phyloP scores from a whole-genome alignment of 1,140 invertebrate species.

The Aphelinus certus region DNA sequence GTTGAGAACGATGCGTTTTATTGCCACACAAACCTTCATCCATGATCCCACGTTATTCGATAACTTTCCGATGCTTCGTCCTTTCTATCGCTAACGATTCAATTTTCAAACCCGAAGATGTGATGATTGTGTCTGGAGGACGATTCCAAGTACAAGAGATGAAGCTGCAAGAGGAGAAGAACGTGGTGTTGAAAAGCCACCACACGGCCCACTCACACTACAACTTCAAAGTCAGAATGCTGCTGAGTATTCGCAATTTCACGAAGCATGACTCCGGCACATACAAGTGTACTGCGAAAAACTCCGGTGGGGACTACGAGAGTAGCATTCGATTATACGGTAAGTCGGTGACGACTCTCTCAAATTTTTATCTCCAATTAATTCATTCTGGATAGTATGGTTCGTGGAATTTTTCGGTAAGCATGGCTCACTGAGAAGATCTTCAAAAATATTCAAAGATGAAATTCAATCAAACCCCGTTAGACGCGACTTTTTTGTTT shows the following conservation, averaged over 20 bases:
- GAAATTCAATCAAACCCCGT: too few relatives aligned
- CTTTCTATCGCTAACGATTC: not conserved
- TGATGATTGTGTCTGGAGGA: conserved; percentile 83
- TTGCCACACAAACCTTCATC: not conserved
- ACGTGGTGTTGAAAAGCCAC: conserved; percentile 55
- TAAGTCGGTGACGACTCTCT: conserved; percentile 63
- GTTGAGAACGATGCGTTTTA: not conserved
- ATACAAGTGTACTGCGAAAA: conserved; percentile 90
- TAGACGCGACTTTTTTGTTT: too few relatives aligned
- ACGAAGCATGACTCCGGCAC: conserved; percentile 83
- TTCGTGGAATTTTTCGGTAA: too few relatives aligned
- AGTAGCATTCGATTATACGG: conserved; percentile 90
- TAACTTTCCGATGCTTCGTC: too few relatives aligned
- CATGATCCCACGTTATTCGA: too few relatives aligned
- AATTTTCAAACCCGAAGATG: conserved; percentile 64
- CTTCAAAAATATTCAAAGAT: too few relatives aligned
- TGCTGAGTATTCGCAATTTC: conserved; percentile 81
- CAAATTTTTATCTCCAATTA: too few relatives aligned
- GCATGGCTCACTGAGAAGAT: too few relatives aligned
- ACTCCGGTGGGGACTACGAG: conserved; percentile 89
- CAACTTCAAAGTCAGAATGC: conserved; percentile 83
- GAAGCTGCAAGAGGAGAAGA: conserved; percentile 63
- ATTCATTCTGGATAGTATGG: too few relatives aligned
- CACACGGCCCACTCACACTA: conserved; percentile 13
- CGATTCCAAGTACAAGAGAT: conserved; percentile 83